Conservation (phyloP, 2,797 vertebrate species). For the Enteromius afrohamiltoni region DNA sequence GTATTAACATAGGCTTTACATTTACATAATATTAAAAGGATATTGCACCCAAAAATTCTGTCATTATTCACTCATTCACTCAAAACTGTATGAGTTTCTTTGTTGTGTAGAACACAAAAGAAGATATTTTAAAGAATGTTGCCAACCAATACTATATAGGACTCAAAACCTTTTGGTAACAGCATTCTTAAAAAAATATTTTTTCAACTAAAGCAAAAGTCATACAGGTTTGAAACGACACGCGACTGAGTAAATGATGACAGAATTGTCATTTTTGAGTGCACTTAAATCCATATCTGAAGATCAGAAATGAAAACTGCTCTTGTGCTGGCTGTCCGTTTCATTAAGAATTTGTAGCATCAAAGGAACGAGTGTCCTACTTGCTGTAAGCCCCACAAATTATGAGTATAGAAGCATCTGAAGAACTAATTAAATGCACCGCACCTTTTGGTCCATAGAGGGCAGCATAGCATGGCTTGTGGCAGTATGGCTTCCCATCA, state of each 20-base stretch:
- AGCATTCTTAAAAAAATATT: background rate
- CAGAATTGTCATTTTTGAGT: background rate
- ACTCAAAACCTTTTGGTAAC: background rate
- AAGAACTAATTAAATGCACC: constrained; percentile 30
- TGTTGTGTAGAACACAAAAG: background rate
- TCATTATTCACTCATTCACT: background rate
- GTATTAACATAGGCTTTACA: background rate
- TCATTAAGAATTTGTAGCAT: constrained; percentile 35
- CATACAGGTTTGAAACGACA: background rate
- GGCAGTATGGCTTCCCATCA: constrained; percentile 75
- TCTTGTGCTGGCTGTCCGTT: background rate
- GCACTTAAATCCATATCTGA: background rate
- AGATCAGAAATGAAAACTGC: constrained; percentile 12
- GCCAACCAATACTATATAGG: background rate
- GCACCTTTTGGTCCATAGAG: constrained; percentile 77
- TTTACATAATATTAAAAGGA: background rate
- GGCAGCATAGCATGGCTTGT: constrained; percentile 77
- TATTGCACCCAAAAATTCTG: background rate
- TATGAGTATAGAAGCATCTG: background rate
- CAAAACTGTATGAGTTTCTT: background rate
- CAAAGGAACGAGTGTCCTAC: constrained; percentile 24
- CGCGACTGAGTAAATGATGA: background rate
- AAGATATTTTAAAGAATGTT: background rate
- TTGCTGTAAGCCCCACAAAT: constrained; percentile 17
- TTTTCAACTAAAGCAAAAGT: background rate